Conservation (phyloP, 2,888 invertebrate genomes). For the Achlya flavicornis region DNA sequence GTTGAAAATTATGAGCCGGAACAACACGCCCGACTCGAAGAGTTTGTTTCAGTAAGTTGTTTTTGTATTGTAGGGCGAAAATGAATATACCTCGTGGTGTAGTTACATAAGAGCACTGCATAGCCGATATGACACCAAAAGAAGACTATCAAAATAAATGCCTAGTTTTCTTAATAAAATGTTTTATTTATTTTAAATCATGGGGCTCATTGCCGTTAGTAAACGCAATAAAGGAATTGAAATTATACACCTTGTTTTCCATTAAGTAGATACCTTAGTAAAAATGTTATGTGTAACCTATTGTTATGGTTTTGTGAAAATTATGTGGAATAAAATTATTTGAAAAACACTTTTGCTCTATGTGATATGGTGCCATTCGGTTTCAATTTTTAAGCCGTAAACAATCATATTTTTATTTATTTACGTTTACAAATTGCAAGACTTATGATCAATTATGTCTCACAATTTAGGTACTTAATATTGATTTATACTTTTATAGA, state of each 20-base stretch:
- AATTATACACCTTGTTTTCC: not conserved
- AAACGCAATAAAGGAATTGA: slow-evolving; percentile 2
- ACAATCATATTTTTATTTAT: not conserved
- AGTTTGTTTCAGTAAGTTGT: not conserved
- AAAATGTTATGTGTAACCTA: not conserved
- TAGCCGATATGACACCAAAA: not conserved
- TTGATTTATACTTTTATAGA: not conserved
- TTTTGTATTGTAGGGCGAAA: not conserved
- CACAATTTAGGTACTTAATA: not conserved
- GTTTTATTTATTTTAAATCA: slow-evolving; percentile 1
- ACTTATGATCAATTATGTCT: not conserved
- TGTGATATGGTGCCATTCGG: not conserved
- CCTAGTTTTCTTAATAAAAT: not conserved
- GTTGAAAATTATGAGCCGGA: no score
- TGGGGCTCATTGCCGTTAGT: slow-evolving; percentile 1
- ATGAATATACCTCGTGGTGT: no score
- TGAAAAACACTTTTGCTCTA: not conserved
- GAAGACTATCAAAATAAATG: no score
- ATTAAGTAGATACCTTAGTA: not conserved
- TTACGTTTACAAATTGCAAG: not conserved
- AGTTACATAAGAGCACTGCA: not conserved
- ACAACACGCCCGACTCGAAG: not conserved
- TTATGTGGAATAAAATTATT: not conserved
- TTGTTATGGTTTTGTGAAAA: not conserved
- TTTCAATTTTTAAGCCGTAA: not conserved